Base-by-base conservation (phyloP, 2,113 vertebrate genomes). In the Peromyscus polionotus region DNA sequence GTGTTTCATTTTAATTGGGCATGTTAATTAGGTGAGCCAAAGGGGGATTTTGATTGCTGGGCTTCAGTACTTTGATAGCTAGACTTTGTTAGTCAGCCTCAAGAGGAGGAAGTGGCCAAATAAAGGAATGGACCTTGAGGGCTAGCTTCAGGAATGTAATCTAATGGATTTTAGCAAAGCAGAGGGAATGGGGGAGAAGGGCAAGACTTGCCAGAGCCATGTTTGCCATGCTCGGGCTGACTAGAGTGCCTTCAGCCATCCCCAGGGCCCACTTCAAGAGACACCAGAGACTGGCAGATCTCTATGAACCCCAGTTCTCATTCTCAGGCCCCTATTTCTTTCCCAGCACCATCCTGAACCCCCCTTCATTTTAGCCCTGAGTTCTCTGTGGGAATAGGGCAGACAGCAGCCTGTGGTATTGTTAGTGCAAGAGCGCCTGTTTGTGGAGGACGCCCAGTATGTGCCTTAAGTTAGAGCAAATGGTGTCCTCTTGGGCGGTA, bases 401-500 rank as follows among this genome's bases (percentile, higher is more conserved):
- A 24, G 73, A 5, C 61, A 22, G 51, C 70, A 36, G n/a, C 24
- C 45, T 77, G 20, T 11, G 61, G 51, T 85, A 3, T 36, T 93
- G 42, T 76, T 68, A 17, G 31, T 33, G n/a, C 28, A 54, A 91
- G 51, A 70, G 94, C 67, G n/a, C 14, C 0, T 39, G 57, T 67
- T 65, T 54, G 12, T 88, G 85, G 31, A 70, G 20, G 20, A 70
- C 45, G 39, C 14, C 19, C 19, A 24, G 63, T 83, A 9, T 90
- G 91, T 95, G 19, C n/a, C 31, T 63, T 75, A 88, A 65, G 70
- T 39, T 24, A 67, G 68, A 95, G 59, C 84, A 93, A 59, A 86
- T n/a, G 1, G 7, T 65, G 48, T 12, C 54, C 7, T 22, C 57
- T 68, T 4, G 72, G 72, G 45, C 91, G 95, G 4, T 88, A 36